A percentile compares a stretch with the other conserved stretches of the same genome.
Evolutionary conservation across 2,888 invertebrate genomes (phyloP).

Genomic region (Limnephilus auricula): DNA sequence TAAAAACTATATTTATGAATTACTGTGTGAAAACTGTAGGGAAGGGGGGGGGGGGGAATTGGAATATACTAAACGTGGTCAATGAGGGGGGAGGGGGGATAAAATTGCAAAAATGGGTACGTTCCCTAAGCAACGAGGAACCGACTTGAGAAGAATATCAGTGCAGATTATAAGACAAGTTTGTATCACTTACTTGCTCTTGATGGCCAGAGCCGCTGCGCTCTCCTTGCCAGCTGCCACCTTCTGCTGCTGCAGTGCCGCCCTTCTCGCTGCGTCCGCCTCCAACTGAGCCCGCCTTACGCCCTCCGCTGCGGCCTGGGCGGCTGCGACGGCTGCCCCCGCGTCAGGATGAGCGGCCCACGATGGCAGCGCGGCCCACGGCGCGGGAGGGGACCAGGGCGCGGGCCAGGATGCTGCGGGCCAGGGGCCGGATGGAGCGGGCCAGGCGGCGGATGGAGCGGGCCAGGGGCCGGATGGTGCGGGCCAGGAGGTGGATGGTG

Average conservation of each 20-base stretch:
- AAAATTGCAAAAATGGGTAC: too few relatives aligned
- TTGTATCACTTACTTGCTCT: slow-evolving; percentile 54
- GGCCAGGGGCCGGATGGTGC: background rate
- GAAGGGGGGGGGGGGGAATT: too few relatives aligned
- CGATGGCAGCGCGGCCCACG: background rate
- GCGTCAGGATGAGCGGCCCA: slow-evolving; percentile 58
- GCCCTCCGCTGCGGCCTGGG: slow-evolving; percentile 64
- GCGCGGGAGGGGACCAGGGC: slow-evolving; percentile 47
- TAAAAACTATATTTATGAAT: too few relatives aligned
- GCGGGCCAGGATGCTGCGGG: slow-evolving; percentile 3
- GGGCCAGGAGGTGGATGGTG: background rate
- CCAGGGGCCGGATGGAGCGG: background rate
- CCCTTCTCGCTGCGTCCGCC: slow-evolving; percentile 59
- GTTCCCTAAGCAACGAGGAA: too few relatives aligned
- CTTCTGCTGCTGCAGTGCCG: slow-evolving; percentile 62
- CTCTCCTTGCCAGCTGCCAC: slow-evolving; percentile 62
- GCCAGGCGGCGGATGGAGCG: background rate
- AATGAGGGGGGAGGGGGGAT: too few relatives aligned
- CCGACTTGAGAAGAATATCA: too few relatives aligned
- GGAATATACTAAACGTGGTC: too few relatives aligned
- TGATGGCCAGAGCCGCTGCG: slow-evolving; percentile 61
- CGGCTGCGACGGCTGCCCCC: slow-evolving; percentile 65
- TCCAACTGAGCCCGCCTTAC: slow-evolving; percentile 62
- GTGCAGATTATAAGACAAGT: background rate
- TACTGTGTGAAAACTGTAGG: too few relatives aligned